Percentiles rank a stretch among this genome's conserved stretches.
Evolutionary conservation across 2,888 invertebrate species (phyloP).

Genomic region (Neoitamus cyanurus): DNA sequence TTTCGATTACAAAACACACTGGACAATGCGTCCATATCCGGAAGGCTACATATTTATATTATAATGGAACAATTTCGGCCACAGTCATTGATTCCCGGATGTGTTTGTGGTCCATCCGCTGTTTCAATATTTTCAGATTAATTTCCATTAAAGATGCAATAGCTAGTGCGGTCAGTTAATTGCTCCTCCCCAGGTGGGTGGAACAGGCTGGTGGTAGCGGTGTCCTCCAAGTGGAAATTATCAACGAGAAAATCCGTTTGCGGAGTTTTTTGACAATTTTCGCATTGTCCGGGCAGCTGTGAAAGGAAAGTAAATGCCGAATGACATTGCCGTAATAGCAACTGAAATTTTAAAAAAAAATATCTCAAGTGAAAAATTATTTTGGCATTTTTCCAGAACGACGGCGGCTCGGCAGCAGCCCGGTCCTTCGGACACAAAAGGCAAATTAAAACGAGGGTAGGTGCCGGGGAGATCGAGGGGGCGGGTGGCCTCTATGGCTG

Average conservation of each 20-base stretch:
- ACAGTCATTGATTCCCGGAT: background rate
- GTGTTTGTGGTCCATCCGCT: background rate
- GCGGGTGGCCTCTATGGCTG: background rate
- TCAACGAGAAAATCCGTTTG: background rate
- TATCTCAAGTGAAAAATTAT: constrained; percentile 42
- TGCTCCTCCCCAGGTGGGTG: background rate
- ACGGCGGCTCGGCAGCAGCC: background rate
- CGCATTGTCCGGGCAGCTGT: constrained; percentile 5
- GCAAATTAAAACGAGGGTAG: background rate
- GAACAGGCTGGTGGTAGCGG: background rate
- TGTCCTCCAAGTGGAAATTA: background rate
- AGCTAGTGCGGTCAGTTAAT: background rate
- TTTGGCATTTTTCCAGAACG: constrained; percentile 34
- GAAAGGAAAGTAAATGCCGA: background rate
- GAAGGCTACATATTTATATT: too few species aligned
- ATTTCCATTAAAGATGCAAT: background rate
- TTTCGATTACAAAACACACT: too few species aligned
- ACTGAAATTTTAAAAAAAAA: background rate
- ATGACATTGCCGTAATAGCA: constrained; percentile 8
- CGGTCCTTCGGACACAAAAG: background rate
- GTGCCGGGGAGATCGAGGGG: too few species aligned
- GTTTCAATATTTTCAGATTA: background rate
- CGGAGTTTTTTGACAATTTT: background rate
- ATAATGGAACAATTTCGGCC: background rate
- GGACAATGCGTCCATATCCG: too few species aligned